phyloP scores from a whole-genome alignment of 2,888 invertebrate genomes.

The Strigamia maritima region DNA sequence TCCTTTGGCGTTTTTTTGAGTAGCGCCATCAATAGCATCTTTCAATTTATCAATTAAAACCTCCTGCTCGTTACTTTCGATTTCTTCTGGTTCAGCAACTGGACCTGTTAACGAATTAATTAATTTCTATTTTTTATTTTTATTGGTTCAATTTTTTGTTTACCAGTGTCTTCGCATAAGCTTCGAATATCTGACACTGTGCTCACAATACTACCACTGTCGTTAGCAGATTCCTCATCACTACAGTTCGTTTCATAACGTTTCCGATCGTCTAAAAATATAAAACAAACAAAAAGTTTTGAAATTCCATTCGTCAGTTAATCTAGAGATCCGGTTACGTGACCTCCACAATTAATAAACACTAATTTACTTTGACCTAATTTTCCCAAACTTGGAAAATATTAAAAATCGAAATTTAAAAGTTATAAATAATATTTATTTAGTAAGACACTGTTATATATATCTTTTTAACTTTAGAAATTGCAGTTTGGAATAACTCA shows the following conservation, averaged over 20 bases:
- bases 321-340: constrained; percentile 1
- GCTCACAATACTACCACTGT: constrained; percentile 78
- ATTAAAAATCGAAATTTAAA: background rate
- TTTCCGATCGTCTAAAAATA: constrained; percentile 20
- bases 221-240: constrained; percentile 73
- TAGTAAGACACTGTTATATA: background rate
- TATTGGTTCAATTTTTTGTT: background rate
- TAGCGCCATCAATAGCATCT: constrained; percentile 80
- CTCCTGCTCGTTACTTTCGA: constrained; percentile 65
- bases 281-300: background rate
- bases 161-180: constrained; percentile 50
- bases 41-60: constrained; percentile 80
- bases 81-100: constrained; percentile 46
- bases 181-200: constrained; percentile 72
- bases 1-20: constrained; percentile 83
- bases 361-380: constrained; percentile 21
- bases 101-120: background rate
- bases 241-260: constrained; percentile 16
- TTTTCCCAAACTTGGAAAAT: background rate
- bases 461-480: background rate
- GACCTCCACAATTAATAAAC: background rate
- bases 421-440: background rate
- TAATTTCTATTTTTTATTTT: background rate
- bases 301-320: background rate
- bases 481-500: background rate